phyloP scores from a whole-genome alignment of 64 coral and sea anemone genomes.

The Acropora yongei region DNA sequence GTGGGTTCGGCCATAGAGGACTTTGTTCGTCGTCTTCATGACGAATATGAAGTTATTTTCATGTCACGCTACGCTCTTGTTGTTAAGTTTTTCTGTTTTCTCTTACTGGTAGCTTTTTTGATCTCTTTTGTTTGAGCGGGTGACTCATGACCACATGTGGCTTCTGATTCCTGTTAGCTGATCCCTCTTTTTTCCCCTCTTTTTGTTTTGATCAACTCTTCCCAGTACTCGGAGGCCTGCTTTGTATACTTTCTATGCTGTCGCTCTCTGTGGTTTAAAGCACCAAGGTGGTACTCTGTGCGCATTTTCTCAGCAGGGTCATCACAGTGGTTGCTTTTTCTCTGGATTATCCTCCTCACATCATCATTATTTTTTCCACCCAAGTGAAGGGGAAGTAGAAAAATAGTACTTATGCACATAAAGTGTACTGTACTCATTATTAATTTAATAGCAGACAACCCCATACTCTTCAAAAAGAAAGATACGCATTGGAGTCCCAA shows the following conservation, averaged over 20 bases:
- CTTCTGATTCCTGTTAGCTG: not conserved
- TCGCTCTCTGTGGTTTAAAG: slow-evolving; percentile 30
- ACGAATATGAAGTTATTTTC: no score
- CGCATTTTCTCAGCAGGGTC: not conserved
- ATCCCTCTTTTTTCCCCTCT: slow-evolving; percentile 16
- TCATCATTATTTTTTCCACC: slow-evolving; percentile 47
- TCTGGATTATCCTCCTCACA: slow-evolving; percentile 4
- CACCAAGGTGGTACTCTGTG: not conserved
- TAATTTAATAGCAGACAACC: not conserved
- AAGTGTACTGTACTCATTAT: not conserved
- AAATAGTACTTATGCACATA: not conserved
- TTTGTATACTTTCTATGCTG: slow-evolving; percentile 22
- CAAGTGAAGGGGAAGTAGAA: not conserved
- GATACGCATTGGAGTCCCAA: not conserved
- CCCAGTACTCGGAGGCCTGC: slow-evolving; percentile 7
- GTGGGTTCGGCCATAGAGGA: no score
- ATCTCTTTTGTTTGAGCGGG: no score
- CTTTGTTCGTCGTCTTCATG: no score
- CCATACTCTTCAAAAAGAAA: not conserved
- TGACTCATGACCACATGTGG: no score
- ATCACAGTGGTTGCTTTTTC: slow-evolving; percentile 51
- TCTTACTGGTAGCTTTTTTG: no score
- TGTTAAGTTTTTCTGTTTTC: no score
- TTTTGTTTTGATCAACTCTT: slow-evolving; percentile 38
- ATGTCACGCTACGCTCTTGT: no score